Base-by-base conservation (phyloP, 2,113 vertebrate genomes). In the Perca flavescens region DNA sequence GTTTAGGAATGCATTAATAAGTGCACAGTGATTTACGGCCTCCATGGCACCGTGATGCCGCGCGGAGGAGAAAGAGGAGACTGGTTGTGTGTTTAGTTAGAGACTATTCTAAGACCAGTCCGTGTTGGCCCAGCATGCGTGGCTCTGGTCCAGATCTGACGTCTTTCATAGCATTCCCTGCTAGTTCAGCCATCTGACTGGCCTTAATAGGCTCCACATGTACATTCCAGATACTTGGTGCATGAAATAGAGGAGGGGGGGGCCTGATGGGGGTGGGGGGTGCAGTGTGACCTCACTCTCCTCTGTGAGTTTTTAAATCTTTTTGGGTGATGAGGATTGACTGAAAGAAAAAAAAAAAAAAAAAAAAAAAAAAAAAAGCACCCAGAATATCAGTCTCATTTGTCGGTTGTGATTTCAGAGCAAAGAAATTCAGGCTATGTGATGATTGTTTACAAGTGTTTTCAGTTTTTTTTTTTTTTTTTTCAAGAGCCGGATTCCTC, bases 201-300 rank as follows among this genome's bases (percentile, higher is more conserved):
- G 60, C 54, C 82, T 57, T 95, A 95, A 95, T 94, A 79, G 78
- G 85, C 78, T 94, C 94, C 94, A 95, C 89, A 95, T 96, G 95
- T 93, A 77, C 93, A 94, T 94, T 94, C 91, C 93, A 82, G 86
- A 90, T 92, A 82, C 36, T 83, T 92, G 77, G 72, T 75, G 80
- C 80, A 85, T 85, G 88, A 89, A 85, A 63, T 57, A 69, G 53
- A 74, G 67, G 50, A 67, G 82, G 71, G 31, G 63, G 65, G 14
- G 62, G 61, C 25, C 28, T 28, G 28, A 28, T 28, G 19, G 61
- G 49, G 70, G 53, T 46, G 22, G 67, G 67, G 67, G 31, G 36
- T 78, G 21, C 69, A 78, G 64, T 4, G n/a, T 88, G 83, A 87
- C 86, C 84, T 91, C 85, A 85, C 79, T 70, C 72, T 85, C 83